A percentile compares a stretch with the other conserved stretches of the same genome.
Conservation (phyloP, 2,113 vertebrate species). For the Chionomys nivalis region DNA sequence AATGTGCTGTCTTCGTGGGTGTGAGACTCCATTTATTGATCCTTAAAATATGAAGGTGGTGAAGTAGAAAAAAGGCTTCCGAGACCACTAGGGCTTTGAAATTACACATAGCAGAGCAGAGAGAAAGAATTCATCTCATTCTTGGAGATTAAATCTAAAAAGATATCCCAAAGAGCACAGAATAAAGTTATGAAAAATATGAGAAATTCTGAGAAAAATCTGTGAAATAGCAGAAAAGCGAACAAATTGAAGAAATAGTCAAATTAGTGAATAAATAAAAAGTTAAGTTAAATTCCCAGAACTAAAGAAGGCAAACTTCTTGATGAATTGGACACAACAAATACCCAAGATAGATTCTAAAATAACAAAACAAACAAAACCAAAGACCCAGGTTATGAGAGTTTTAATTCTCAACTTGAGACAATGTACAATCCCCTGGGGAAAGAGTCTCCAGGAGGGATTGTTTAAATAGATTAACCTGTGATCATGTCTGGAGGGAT, state of each 20-base stretch:
- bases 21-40: conserved; percentile 38
- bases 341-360: background rate
- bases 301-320: background rate
- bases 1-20: conserved; percentile 13
- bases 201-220: background rate
- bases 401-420: background rate
- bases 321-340: background rate
- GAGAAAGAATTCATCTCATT: background rate
- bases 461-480: background rate
- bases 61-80: background rate
- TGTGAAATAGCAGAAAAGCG: background rate
- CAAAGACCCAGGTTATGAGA: background rate
- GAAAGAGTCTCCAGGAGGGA: background rate
- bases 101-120: conserved; percentile 46
- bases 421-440: background rate
- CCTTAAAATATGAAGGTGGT: conserved; percentile 49
- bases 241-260: background rate
- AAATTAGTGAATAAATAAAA: background rate
- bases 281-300: background rate
- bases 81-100: conserved; percentile 43
- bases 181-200: conserved; percentile 6
- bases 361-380: background rate
- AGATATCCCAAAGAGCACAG: conserved; percentile 19
- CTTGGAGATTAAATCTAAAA: background rate
- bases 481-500: background rate